These are phyloP conservation scores for Xylota sylvarum DNA, from an alignment of 2,888 invertebrate genomes.

Conservation along the genomic window DNA sequence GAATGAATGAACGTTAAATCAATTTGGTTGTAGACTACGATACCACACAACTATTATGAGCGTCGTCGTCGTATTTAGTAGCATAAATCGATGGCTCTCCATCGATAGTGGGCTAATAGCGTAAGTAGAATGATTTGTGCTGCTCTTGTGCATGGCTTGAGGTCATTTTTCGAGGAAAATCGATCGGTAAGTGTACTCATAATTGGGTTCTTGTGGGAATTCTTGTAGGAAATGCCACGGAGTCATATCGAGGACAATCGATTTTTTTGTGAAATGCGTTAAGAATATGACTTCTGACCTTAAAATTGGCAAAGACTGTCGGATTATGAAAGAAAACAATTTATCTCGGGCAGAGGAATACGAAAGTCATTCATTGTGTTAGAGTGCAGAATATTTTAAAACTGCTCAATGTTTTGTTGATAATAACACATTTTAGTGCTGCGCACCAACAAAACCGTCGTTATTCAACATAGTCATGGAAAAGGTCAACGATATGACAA, in stretches of 20 bases:
- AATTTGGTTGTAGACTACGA: conserved; percentile 48
- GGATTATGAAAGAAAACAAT: background rate
- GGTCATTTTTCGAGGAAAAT: conserved; percentile 57
- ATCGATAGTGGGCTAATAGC: conserved; percentile 54
- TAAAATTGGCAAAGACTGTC: conserved; percentile 5
- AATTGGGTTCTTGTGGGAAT: conserved; percentile 27
- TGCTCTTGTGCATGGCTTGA: conserved; percentile 65
- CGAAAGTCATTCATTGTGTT: too few species aligned
- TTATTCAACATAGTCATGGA: too few species aligned
- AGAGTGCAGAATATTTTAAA: too few species aligned
- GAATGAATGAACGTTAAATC: conserved; percentile 63
- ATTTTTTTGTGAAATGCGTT: conserved; percentile 34
- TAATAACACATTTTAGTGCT: too few species aligned
- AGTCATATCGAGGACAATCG: conserved; percentile 21
- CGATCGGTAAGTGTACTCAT: conserved; percentile 32
- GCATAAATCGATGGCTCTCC: conserved; percentile 50
- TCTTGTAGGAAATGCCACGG: conserved; percentile 1
- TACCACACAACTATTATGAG: conserved; percentile 18
- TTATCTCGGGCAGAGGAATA: background rate
- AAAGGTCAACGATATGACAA: too few species aligned
- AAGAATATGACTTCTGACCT: conserved; percentile 1
- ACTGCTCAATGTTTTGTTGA: too few species aligned
- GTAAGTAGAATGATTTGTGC: conserved; percentile 60
- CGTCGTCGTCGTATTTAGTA: conserved; percentile 17
- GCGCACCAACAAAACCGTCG: too few species aligned